A percentile compares a stretch with the other conserved stretches of the same genome.
These are phyloP conservation scores for Fragum whitleyi DNA, from an alignment of 2,888 invertebrate genomes.

Conservation along the genomic window DNA sequence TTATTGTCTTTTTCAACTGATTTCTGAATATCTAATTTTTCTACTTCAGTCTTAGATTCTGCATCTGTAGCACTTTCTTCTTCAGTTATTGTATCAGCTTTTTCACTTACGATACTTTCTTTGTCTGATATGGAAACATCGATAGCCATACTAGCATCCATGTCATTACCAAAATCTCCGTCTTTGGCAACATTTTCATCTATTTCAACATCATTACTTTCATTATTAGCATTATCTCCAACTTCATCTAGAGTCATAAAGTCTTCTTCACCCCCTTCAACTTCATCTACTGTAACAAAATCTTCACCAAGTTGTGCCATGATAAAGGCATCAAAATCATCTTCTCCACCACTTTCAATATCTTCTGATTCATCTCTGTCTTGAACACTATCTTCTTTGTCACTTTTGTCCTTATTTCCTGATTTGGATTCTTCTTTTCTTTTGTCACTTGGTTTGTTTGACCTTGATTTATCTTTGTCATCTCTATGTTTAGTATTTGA, in stretches of 20 bases:
- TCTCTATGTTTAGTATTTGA: background rate
- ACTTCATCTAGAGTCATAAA: constrained; percentile 30
- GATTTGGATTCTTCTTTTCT: background rate
- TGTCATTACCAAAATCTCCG: background rate
- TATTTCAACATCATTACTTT: background rate
- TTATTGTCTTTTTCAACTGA: background rate
- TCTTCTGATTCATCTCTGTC: background rate
- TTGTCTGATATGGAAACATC: background rate
- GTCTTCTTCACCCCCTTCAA: constrained; percentile 18
- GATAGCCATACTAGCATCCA: background rate
- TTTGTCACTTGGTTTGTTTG: background rate
- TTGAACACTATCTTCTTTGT: background rate
- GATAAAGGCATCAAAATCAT: constrained; percentile 33
- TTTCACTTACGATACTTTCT: background rate
- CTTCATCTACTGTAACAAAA: constrained; percentile 47
- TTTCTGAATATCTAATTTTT: background rate
- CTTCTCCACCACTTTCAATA: background rate
- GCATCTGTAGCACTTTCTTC: background rate
- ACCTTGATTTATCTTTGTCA: background rate
- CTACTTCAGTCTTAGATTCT: background rate
- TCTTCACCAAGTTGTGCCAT: constrained; percentile 37
- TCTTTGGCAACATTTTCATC: background rate
- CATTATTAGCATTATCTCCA: background rate
- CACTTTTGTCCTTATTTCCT: background rate
- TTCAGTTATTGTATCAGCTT: background rate